phyloP scores from a whole-genome alignment of 2,888 invertebrate genomes.

The Apodemia mormo region DNA sequence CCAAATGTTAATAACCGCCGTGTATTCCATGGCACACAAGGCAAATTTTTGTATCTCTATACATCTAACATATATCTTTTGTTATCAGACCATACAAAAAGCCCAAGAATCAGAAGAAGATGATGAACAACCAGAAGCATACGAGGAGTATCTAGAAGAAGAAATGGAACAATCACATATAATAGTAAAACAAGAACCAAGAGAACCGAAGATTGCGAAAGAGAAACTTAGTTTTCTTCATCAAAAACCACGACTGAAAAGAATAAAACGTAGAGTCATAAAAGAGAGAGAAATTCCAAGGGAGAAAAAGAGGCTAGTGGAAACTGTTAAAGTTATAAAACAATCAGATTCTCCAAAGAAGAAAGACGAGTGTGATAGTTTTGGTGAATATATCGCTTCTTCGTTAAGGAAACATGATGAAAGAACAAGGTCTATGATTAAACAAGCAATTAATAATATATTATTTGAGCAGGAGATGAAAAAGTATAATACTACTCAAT shows the following conservation, averaged over 20 bases:
- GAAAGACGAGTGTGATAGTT: constrained; percentile 72
- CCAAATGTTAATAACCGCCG: no score
- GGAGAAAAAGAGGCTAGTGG: neutral
- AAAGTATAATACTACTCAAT: constrained; percentile 56
- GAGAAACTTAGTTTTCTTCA: neutral
- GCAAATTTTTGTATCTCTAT: neutral
- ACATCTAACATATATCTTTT: neutral
- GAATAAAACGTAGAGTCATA: constrained; percentile 5
- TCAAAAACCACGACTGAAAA: neutral
- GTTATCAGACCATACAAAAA: neutral
- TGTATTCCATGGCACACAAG: no score
- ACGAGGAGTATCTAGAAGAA: constrained; percentile 9
- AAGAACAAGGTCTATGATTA: constrained; percentile 68
- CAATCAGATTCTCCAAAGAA: constrained; percentile 49
- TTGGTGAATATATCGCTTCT: constrained; percentile 71
- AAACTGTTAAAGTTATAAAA: constrained; percentile 26
- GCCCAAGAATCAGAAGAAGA: neutral
- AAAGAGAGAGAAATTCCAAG: constrained; percentile 15
- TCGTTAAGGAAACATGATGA: constrained; percentile 71
- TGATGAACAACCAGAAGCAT: constrained; percentile 4
- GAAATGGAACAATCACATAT: neutral
- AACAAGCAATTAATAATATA: constrained; percentile 73
- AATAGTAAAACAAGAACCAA: constrained; percentile 24
- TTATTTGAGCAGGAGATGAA: constrained; percentile 75
- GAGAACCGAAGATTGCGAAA: neutral